Base-by-base conservation (phyloP, 2,113 vertebrate species). In the Catagonus wagneri region DNA sequence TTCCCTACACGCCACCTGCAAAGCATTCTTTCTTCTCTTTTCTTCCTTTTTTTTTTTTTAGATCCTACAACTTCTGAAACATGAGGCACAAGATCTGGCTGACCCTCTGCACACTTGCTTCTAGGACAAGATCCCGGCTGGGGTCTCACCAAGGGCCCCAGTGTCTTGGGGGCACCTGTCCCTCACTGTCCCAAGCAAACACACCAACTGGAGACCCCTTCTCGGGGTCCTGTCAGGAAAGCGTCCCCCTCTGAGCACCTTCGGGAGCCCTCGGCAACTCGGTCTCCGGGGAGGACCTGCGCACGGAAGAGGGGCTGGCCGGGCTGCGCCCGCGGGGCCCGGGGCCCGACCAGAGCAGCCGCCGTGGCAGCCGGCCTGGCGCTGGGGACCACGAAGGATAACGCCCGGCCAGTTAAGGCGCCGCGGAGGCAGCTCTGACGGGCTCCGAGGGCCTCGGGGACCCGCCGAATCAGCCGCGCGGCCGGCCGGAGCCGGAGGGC, bases 51-150 rank as follows among this genome's bases (percentile, higher is more conserved):
- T 9, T 74, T 44, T 50, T 36, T 29, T 44, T 23, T n/a, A n/a
- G 29, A 11, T 56, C 54, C 36, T 66, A 32, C 7, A 75, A 8
- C 23, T 34, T 78, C 66, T 32, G 22, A 58, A 44, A 17, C 20
- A 1, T 1, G 14, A 39, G 20, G 39, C 14, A 16, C 4, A 6
- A 34, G 8, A 14, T 0, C 1, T 0, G 1, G 58, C 17, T 3
- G 0, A 0, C n/a, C 11, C 2, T 9, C 32, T 22, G 16, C 29
- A 23, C 15, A 2, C 17, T 10, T 23, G 3, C n/a, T 36, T 80
- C 32, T 1, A 11, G 17, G 4, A 25, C 1, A 0, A 32, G 60
- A 4, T 6, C 27, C 87, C 83, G 27, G 13, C 9, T 1, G 0
- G n/a, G 19, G 17, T 3, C 66, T 68, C 50, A 7, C 0, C 12